These are phyloP conservation scores for Leucophenga montana DNA, from an alignment of 2,888 invertebrate genomes.

Conservation along the genomic window DNA sequence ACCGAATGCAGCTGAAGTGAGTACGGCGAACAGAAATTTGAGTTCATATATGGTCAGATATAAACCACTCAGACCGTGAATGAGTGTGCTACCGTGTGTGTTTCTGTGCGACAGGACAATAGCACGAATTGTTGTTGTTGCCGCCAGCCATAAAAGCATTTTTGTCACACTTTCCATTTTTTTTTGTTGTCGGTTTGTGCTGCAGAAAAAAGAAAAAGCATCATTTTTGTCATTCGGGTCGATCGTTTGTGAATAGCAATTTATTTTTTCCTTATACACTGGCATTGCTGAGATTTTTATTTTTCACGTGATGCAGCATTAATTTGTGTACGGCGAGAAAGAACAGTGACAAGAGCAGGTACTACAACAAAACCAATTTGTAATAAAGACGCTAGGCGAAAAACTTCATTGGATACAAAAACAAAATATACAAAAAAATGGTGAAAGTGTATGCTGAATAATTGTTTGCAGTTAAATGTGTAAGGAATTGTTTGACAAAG, in stretches of 20 bases:
- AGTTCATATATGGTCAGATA: constrained; percentile 45
- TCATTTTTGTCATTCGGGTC: constrained; percentile 25
- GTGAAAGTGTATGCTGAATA: too few relatives aligned
- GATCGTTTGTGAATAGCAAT: constrained; percentile 53
- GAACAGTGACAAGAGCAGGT: constrained; percentile 55
- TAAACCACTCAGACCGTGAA: constrained; percentile 12
- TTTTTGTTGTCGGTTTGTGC: background rate
- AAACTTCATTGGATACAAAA: background rate
- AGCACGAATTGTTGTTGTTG: background rate
- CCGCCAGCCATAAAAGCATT: constrained; percentile 13
- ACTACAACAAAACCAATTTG: constrained; percentile 64
- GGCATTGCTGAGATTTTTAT: background rate
- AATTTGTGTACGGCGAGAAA: constrained; percentile 63
- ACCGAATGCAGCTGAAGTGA: constrained; percentile 40
- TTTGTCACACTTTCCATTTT: constrained; percentile 22
- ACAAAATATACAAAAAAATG: too few relatives aligned
- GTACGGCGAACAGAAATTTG: too few relatives aligned
- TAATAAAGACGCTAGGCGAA: constrained; percentile 56
- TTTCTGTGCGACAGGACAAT: constrained; percentile 1
- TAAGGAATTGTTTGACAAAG: too few relatives aligned
- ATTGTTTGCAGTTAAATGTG: too few relatives aligned
- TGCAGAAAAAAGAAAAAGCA: background rate
- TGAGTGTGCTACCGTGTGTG: background rate
- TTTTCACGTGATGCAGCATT: constrained; percentile 39
- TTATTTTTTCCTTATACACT: constrained; percentile 42